phyloP scores from a whole-genome alignment of 1,140 invertebrate genomes.

The Marisa cornuarietis region DNA sequence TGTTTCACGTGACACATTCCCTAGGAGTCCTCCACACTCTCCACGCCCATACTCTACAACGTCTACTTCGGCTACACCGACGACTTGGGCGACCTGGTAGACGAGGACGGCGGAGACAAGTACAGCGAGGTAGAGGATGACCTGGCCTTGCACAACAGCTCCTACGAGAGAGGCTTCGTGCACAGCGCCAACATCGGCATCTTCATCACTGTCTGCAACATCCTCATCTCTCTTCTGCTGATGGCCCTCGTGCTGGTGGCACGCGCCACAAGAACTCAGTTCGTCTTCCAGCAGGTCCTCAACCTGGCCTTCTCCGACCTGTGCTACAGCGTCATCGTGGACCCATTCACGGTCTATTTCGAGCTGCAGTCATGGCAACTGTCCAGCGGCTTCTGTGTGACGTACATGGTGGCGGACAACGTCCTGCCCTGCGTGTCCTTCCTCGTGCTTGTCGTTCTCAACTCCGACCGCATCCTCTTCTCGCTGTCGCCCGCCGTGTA shows the following conservation, averaged over 20 bases:
- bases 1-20: too few relatives aligned
- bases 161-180: slow-evolving; percentile 28
- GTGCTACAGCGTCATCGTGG: slow-evolving; percentile 29
- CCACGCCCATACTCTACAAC: background rate
- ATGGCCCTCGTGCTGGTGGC: slow-evolving; percentile 21
- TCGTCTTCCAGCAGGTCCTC: slow-evolving; percentile 25
- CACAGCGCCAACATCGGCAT: slow-evolving; percentile 26
- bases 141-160: slow-evolving; percentile 8
- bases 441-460: slow-evolving; percentile 26
- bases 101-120: background rate
- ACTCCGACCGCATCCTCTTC: slow-evolving; percentile 31
- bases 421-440: slow-evolving; percentile 32
- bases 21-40: background rate
- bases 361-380: slow-evolving; percentile 34
- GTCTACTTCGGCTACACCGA: background rate
- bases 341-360: slow-evolving; percentile 35
- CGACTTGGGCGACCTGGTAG: background rate
- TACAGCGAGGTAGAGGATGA: background rate
- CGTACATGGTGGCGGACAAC: slow-evolving; percentile 37
- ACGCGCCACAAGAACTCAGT: slow-evolving; percentile 13
- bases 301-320: slow-evolving; percentile 34
- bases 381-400: slow-evolving; percentile 31
- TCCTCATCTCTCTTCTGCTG: slow-evolving; percentile 28
- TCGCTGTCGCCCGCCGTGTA: slow-evolving; percentile 22
- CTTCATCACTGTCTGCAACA: slow-evolving; percentile 20